These are phyloP conservation scores for Mythimna albipuncta DNA, from an alignment of 2,888 invertebrate genomes.

Conservation along the genomic window DNA sequence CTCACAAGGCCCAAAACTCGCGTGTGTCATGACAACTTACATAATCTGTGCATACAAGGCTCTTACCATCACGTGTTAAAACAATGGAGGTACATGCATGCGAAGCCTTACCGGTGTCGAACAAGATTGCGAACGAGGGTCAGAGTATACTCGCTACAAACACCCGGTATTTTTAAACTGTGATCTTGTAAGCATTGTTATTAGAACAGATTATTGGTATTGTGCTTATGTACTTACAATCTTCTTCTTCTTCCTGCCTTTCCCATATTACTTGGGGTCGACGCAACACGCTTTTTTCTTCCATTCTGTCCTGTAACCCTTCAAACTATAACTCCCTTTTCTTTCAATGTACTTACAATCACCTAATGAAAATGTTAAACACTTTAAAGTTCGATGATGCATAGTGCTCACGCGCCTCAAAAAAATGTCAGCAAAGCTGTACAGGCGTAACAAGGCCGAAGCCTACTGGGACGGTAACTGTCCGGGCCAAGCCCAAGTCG, in stretches of 20 bases:
- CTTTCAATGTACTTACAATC: not conserved
- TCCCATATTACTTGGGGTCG: too few species aligned
- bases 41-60: slow-evolving; percentile 41
- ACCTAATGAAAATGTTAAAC: too few species aligned
- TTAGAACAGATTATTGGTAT: not conserved
- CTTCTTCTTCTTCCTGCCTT: too few species aligned
- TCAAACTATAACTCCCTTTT: too few species aligned
- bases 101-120: slow-evolving; percentile 60
- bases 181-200: slow-evolving; percentile 22
- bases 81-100: slow-evolving; percentile 40
- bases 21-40: slow-evolving; percentile 15
- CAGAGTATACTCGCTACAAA: slow-evolving; percentile 36
- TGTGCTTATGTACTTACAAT: not conserved
- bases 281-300: too few species aligned
- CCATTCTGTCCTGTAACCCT: too few species aligned
- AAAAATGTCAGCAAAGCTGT: too few species aligned
- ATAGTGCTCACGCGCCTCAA: too few species aligned
- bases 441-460: too few species aligned
- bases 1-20: not conserved
- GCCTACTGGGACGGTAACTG: too few species aligned
- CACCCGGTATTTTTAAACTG: slow-evolving; percentile 30
- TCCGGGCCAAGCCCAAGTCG: too few species aligned
- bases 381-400: too few species aligned
- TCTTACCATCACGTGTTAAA: slow-evolving; percentile 37
- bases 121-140: slow-evolving; percentile 55